phyloP scores from a whole-genome alignment of 2,888 invertebrate genomes.

The Aleiodes testaceus region DNA sequence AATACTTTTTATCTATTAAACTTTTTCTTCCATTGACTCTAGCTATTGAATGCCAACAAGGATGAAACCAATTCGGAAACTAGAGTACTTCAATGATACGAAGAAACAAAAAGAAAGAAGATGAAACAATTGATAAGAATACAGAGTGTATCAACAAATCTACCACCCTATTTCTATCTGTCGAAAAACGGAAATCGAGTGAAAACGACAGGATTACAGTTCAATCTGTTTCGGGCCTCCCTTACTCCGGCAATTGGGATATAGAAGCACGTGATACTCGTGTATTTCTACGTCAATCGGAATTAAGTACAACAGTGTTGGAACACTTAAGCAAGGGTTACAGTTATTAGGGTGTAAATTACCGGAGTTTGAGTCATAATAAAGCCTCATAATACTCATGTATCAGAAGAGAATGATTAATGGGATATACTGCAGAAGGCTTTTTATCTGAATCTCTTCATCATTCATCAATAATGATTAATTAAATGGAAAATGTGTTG shows the following conservation, averaged over 20 bases:
- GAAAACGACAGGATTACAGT: slow-evolving; percentile 10
- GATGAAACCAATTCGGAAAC: slow-evolving; percentile 17
- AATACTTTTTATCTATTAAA: slow-evolving; percentile 5
- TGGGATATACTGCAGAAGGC: no score
- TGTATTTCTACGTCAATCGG: not conserved
- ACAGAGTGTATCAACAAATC: slow-evolving; percentile 16
- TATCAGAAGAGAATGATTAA: no score
- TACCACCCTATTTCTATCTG: slow-evolving; percentile 2
- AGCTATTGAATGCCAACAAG: not conserved
- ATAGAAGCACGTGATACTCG: not conserved
- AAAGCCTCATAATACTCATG: no score
- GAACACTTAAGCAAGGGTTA: not conserved
- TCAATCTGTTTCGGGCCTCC: not conserved
- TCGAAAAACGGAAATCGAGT: not conserved
- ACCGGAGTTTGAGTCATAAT: not conserved
- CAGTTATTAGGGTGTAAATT: no score
- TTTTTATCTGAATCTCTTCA: no score
- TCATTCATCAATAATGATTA: no score
- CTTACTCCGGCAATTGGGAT: not conserved
- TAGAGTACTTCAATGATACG: not conserved
- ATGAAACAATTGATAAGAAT: slow-evolving; percentile 9
- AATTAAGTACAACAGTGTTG: not conserved
- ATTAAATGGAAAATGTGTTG: no score
- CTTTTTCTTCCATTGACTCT: not conserved
- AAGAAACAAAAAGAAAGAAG: not conserved